Evolutionary conservation across 2,797 vertebrate species (phyloP).

Genomic region (Diplodus puntazzo): DNA sequence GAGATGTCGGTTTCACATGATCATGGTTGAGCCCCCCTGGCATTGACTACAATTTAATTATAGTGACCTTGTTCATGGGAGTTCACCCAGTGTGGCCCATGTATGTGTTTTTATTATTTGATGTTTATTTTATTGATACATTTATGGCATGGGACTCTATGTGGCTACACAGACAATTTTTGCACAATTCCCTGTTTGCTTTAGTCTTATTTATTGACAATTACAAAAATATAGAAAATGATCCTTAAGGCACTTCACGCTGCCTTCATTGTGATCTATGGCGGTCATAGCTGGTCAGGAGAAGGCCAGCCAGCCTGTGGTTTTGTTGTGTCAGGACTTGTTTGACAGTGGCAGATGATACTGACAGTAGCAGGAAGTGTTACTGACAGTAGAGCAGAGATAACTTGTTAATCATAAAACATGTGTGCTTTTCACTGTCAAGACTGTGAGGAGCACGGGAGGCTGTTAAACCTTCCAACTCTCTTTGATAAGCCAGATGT

Average conservation of each 20-base stretch:
- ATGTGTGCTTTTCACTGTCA: neutral
- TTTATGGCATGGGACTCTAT: no score
- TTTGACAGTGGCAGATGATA: conserved; percentile 1
- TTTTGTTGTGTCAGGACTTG: neutral
- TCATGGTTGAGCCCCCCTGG: neutral
- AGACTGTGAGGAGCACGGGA: neutral
- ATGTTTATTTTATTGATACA: no score
- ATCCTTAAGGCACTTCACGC: neutral
- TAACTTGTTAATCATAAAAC: neutral
- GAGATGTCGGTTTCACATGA: no score
- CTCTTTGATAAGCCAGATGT: neutral
- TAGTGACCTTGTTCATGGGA: no score
- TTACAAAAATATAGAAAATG: no score
- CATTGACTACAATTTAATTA: neutral
- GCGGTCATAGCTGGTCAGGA: neutral
- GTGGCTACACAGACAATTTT: neutral
- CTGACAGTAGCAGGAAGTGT: neutral
- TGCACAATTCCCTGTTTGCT: neutral
- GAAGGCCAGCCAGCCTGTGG: neutral
- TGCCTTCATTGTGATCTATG: neutral
- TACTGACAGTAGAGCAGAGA: neutral
- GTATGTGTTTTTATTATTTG: no score
- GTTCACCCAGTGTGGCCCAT: neutral
- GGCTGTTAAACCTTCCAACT: neutral
- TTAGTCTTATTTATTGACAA: neutral